Conservation (phyloP, 1,140 invertebrate species). For the Platorchestia sp. region DNA sequence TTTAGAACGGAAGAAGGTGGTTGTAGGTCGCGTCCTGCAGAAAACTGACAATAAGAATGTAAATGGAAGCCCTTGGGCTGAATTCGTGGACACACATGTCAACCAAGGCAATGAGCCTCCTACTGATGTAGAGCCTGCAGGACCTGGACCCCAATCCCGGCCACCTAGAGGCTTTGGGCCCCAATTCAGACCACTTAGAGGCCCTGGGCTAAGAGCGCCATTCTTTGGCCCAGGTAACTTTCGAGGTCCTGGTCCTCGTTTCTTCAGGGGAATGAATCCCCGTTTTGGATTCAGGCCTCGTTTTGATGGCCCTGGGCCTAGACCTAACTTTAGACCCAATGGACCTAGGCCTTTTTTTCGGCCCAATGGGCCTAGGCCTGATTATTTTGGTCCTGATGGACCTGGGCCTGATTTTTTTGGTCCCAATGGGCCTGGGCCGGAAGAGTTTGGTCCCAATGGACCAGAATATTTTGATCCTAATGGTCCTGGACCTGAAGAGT, state of each 20-base stretch:
- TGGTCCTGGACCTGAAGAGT: background rate
- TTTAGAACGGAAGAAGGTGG: background rate
- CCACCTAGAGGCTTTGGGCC: background rate
- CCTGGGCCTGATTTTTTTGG: background rate
- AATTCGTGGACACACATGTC: background rate
- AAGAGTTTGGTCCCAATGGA: conserved; percentile 3
- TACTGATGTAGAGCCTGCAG: background rate
- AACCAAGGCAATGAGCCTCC: background rate
- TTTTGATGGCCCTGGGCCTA: background rate
- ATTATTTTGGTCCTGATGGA: background rate
- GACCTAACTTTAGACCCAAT: background rate
- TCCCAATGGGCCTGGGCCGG: background rate
- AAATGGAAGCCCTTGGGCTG: background rate
- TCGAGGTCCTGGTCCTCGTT: background rate
- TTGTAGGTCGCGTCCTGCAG: conserved; percentile 2
- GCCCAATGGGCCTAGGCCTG: background rate
- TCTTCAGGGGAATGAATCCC: background rate
- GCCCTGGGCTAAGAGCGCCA: conserved; percentile 22
- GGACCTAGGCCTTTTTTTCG: background rate
- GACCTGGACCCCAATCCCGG: background rate
- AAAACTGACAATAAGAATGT: background rate
- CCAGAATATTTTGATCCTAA: background rate
- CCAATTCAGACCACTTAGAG: background rate
- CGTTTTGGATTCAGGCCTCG: background rate
- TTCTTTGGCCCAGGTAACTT: background rate